Evolutionary conservation across 1,140 invertebrate species (phyloP).

Genomic region (Drosophila neocordata): DNA sequence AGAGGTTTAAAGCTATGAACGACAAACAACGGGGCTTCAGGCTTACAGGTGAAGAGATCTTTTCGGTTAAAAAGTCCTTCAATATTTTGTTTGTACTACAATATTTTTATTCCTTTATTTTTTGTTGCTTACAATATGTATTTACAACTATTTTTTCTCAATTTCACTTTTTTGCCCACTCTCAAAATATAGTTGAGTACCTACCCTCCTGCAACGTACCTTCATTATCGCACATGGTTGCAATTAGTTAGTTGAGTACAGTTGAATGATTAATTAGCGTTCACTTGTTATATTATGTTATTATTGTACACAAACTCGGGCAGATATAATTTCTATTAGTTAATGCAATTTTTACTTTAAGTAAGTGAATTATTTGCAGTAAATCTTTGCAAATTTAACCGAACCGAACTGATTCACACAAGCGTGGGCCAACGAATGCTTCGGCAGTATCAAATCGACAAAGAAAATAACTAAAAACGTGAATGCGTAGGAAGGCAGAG

Average conservation of each 20-base stretch:
- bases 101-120: no score
- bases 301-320: background rate
- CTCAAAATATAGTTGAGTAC: background rate
- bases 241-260: constrained; percentile 12
- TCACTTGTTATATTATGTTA: constrained; percentile 34
- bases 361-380: background rate
- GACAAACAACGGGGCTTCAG: no score
- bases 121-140: no score
- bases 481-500: constrained; percentile 28
- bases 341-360: constrained; percentile 20
- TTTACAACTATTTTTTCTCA: constrained; percentile 6
- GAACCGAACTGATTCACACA: constrained; percentile 27
- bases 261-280: constrained; percentile 46
- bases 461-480: constrained; percentile 15
- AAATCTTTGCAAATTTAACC: background rate
- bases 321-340: background rate
- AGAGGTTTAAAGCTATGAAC: no score
- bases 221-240: constrained; percentile 45
- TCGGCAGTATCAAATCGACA: constrained; percentile 9
- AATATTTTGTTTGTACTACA: no score
- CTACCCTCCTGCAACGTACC: constrained; percentile 23
- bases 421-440: constrained; percentile 46
- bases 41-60: no score
- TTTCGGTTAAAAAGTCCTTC: no score
- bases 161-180: constrained; percentile 22